These are phyloP conservation scores for Lordiphosa mommai DNA, from an alignment of 1,140 invertebrate genomes.

Conservation along the genomic window DNA sequence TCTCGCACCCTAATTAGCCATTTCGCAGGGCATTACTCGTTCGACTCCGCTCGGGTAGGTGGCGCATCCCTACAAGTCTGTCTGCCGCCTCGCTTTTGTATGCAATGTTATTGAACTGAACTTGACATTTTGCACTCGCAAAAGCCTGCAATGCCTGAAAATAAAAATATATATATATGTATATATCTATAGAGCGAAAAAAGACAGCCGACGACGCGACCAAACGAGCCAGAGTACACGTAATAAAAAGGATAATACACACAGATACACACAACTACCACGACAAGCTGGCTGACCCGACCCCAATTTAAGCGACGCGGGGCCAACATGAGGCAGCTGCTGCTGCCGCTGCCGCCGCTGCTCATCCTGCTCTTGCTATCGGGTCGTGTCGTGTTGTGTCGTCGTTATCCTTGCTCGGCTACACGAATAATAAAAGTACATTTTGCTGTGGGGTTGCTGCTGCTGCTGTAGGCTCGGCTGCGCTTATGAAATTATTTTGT, in stretches of 20 bases:
- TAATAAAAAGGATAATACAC: constrained; percentile 70
- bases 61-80: not conserved
- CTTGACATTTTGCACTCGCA: constrained; percentile 67
- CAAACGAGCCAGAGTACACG: constrained; percentile 33
- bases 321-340: constrained; percentile 41
- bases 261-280: constrained; percentile 21
- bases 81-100: constrained; percentile 9
- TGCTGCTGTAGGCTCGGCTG: constrained; percentile 29
- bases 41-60: constrained; percentile 1
- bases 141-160: constrained; percentile 6
- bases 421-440: constrained; percentile 50
- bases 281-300: constrained; percentile 26
- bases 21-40: not conserved
- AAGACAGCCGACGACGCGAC: not conserved
- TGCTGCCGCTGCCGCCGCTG: constrained; percentile 11
- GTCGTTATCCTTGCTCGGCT: constrained; percentile 18
- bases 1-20: not conserved
- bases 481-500: constrained; percentile 67
- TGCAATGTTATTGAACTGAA: constrained; percentile 71
- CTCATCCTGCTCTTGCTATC: constrained; percentile 7
- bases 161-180: not conserved
- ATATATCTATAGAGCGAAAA: not conserved
- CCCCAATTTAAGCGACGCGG: constrained; percentile 38
- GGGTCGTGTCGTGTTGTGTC: constrained; percentile 2
- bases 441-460: constrained; percentile 23